Evolutionary conservation across 1,140 invertebrate genomes (phyloP).

Genomic region (Drosophila navojoa): DNA sequence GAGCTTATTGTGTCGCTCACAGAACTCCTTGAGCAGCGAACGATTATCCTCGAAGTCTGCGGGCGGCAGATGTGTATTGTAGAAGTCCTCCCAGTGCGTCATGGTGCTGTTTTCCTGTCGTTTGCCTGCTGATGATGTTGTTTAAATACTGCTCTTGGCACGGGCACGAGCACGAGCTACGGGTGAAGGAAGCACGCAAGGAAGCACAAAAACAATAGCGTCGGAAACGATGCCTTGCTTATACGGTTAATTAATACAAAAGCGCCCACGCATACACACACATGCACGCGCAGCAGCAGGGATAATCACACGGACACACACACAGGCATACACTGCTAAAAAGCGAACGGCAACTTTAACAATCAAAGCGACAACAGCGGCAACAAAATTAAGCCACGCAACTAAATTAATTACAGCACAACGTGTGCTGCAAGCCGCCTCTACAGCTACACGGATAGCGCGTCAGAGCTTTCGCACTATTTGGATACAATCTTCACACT

Average conservation of each 20-base stretch:
- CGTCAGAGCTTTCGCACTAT: constrained; percentile 30
- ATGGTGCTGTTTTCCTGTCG: constrained; percentile 54
- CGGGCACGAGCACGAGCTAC: not conserved
- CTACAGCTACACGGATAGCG: constrained; percentile 10
- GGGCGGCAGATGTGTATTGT: constrained; percentile 89
- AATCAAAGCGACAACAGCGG: constrained; percentile 34
- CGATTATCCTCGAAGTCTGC: constrained; percentile 89
- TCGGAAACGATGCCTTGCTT: constrained; percentile 41
- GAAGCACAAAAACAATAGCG: constrained; percentile 49
- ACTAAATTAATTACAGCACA: constrained; percentile 44
- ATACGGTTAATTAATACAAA: constrained; percentile 49
- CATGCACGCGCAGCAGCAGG: constrained; percentile 1
- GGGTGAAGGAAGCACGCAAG: constrained; percentile 33
- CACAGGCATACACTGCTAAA: constrained; percentile 5
- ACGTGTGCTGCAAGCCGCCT: constrained; percentile 26
- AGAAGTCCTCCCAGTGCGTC: constrained; percentile 91
- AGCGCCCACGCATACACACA: constrained; percentile 31
- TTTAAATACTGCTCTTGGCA: not conserved
- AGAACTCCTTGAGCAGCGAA: constrained; percentile 89
- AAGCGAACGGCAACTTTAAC: constrained; percentile 20
- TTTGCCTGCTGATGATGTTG: constrained; percentile 7
- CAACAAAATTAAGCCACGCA: constrained; percentile 44
- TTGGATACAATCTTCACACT: constrained; percentile 8
- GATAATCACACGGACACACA: not conserved
- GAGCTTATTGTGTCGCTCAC: constrained; percentile 86